phyloP scores from a whole-genome alignment of 2,113 vertebrate species.

The Eretmochelys imbricata region DNA sequence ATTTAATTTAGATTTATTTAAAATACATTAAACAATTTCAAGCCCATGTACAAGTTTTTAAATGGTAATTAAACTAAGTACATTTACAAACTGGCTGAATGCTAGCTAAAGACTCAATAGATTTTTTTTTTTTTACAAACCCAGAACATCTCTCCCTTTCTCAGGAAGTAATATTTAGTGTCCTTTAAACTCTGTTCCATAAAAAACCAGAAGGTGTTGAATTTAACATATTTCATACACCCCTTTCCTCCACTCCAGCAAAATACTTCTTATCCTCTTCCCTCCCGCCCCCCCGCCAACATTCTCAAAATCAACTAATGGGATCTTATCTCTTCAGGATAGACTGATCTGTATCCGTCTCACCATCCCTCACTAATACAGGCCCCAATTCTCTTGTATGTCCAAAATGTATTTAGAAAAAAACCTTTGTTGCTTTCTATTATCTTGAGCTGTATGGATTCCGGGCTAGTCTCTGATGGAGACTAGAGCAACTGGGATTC shows the following conservation, averaged over 20 bases:
- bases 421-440: background rate
- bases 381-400: background rate
- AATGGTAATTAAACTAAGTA: background rate
- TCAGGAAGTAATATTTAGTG: background rate
- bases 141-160: background rate
- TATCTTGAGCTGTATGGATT: background rate
- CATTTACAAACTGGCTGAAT: background rate
- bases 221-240: background rate
- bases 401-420: background rate
- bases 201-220: background rate
- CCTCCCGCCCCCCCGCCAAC: background rate
- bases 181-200: background rate
- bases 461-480: background rate
- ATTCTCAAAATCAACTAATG: background rate
- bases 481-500: background rate
- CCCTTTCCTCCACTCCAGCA: background rate
- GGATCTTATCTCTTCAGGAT: background rate
- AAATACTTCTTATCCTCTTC: background rate
- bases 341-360: background rate
- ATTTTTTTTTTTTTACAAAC: slow-evolving; percentile 5
- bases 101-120: background rate
- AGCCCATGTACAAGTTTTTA: background rate
- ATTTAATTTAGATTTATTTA: background rate
- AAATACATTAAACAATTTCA: background rate
- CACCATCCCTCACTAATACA: background rate